Conservation (phyloP, 2,888 invertebrate genomes). For the Pristionchus maxplancki region DNA sequence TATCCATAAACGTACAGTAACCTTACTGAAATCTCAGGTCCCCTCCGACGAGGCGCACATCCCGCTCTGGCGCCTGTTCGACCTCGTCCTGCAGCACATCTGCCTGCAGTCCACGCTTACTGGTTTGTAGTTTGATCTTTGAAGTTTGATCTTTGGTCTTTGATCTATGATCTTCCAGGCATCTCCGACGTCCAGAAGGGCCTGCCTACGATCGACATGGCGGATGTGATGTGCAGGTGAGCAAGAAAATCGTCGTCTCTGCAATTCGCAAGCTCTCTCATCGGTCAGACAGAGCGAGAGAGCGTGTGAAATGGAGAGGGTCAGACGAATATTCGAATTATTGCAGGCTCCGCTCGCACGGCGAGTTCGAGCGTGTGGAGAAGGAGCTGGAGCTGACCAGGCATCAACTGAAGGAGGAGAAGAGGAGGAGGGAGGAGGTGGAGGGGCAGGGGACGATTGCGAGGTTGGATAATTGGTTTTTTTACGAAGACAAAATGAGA, state of each 20-base stretch:
- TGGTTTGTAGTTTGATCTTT: not conserved
- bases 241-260: too few species aligned
- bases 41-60: slow-evolving; percentile 90
- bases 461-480: not conserved
- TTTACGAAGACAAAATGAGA: not conserved
- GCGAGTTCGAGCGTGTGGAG: slow-evolving; percentile 72
- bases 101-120: slow-evolving; percentile 86
- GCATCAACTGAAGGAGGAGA: slow-evolving; percentile 46
- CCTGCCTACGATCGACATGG: slow-evolving; percentile 69
- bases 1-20: not conserved
- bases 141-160: not conserved
- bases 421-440: slow-evolving; percentile 43
- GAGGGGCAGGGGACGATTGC: slow-evolving; percentile 7
- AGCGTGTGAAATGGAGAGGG: not conserved
- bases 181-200: slow-evolving; percentile 65
- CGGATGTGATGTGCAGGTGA: slow-evolving; percentile 66
- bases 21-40: slow-evolving; percentile 64
- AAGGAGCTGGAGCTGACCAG: slow-evolving; percentile 66
- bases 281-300: too few species aligned
- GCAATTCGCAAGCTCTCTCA: too few species aligned
- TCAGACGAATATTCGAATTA: not conserved
- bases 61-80: slow-evolving; percentile 94
- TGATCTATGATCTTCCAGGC: slow-evolving; percentile 51
- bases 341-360: slow-evolving; percentile 69
- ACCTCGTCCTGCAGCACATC: slow-evolving; percentile 94